These are phyloP conservation scores for Huso huso DNA, from an alignment of 2,797 vertebrate species.

Conservation along the genomic window DNA sequence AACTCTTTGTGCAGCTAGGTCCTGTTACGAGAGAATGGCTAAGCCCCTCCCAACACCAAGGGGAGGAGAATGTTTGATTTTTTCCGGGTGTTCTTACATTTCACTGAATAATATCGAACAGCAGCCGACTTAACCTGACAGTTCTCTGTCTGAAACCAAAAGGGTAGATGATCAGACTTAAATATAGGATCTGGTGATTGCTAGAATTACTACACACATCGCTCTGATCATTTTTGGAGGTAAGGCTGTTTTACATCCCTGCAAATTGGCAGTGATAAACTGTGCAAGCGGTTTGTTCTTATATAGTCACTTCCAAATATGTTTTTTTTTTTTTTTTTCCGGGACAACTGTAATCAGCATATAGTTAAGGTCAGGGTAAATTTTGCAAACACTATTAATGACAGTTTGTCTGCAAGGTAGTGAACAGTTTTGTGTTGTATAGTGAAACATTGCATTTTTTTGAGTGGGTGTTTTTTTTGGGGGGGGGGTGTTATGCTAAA, in stretches of 20 bases:
- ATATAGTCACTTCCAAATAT: not conserved
- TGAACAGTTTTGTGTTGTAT: too few relatives aligned
- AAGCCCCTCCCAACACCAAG: conserved; percentile 31
- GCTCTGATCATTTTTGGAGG: conserved; percentile 28
- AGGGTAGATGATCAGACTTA: conserved; percentile 51
- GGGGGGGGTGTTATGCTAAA: too few relatives aligned
- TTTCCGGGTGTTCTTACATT: conserved; percentile 31
- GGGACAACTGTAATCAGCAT: too few relatives aligned
- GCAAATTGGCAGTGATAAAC: not conserved
- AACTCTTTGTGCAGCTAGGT: not conserved
- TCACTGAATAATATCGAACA: conserved; percentile 70
- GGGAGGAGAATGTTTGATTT: conserved; percentile 61
- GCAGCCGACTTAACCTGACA: conserved; percentile 73
- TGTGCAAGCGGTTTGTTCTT: not conserved
- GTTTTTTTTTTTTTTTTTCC: not conserved
- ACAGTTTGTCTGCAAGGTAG: too few relatives aligned
- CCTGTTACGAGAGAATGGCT: not conserved
- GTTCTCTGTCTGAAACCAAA: conserved; percentile 71
- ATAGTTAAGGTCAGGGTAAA: too few relatives aligned
- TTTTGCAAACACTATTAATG: too few relatives aligned
- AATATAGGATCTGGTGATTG: conserved; percentile 26
- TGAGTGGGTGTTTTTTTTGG: too few relatives aligned
- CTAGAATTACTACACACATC: conserved; percentile 21
- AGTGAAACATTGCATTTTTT: too few relatives aligned
- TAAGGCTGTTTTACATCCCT: conserved; percentile 38